Conservation (phyloP, 2,797 vertebrate species). For the Hyperoplus immaculatus region DNA sequence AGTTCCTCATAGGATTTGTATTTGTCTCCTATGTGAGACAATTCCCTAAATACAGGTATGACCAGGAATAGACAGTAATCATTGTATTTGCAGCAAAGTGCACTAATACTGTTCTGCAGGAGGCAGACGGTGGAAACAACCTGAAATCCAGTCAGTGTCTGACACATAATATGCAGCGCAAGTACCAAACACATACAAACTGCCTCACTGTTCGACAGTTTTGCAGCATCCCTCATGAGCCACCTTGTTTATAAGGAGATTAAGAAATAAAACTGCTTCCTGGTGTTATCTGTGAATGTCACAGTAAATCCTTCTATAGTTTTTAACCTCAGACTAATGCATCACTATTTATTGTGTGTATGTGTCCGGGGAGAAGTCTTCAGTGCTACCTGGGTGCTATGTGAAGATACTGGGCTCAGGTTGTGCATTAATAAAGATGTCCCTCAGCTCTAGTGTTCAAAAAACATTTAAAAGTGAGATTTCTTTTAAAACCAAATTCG, state of each 20-base stretch:
- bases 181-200: conserved; percentile 39
- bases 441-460: background rate
- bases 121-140: conserved; percentile 51
- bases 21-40: background rate
- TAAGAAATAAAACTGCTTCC: conserved; percentile 58
- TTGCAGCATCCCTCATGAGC: conserved; percentile 34
- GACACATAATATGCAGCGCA: conserved; percentile 32
- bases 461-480: conserved; percentile 3
- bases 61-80: conserved; percentile 18
- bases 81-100: conserved; percentile 32
- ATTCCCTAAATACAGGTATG: conserved; percentile 33
- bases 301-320: conserved; percentile 39
- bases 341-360: conserved; percentile 35
- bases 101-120: conserved; percentile 38
- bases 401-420: conserved; percentile 39
- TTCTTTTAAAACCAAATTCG: background rate
- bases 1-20: conserved; percentile 2
- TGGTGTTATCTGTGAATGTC: conserved; percentile 52
- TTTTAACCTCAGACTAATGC: conserved; percentile 46
- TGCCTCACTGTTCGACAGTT: conserved; percentile 55
- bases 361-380: conserved; percentile 24
- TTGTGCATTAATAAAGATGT: conserved; percentile 6
- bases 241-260: conserved; percentile 66
- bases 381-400: conserved; percentile 17
- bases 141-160: conserved; percentile 55